These are phyloP conservation scores for Anguilla rostrata DNA, from an alignment of 2,113 vertebrate genomes.

Conservation along the genomic window DNA sequence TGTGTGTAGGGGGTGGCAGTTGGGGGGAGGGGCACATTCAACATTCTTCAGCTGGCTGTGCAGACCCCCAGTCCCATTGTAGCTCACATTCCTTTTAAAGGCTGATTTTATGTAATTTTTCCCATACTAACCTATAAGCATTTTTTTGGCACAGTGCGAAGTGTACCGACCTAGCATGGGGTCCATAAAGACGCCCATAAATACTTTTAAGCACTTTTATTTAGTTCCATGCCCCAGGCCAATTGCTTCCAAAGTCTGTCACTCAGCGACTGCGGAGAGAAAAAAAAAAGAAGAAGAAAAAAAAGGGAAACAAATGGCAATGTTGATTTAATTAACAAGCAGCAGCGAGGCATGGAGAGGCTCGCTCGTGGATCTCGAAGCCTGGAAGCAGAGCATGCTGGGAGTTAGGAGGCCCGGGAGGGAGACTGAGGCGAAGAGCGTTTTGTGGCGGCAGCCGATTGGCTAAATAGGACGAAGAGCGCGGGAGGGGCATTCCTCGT, in stretches of 20 bases:
- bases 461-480: conserved; percentile 19
- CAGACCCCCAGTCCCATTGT: conserved; percentile 12
- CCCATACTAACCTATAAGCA: conserved; percentile 51
- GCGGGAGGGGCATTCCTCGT: background rate
- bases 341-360: conserved; percentile 27
- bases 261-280: conserved; percentile 47
- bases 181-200: conserved; percentile 69
- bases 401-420: conserved; percentile 61
- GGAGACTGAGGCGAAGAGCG: conserved; percentile 73
- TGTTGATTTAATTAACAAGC: conserved; percentile 67
- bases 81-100: conserved; percentile 4
- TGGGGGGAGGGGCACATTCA: background rate
- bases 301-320: conserved; percentile 48
- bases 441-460: conserved; percentile 51
- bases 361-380: conserved; percentile 48
- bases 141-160: conserved; percentile 60
- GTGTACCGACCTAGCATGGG: conserved; percentile 59
- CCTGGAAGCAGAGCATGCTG: conserved; percentile 40
- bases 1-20: conserved; percentile 28
- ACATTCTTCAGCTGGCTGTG: conserved; percentile 14
- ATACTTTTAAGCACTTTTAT: conserved; percentile 70
- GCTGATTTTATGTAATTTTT: conserved; percentile 50
- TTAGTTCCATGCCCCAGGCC: conserved; percentile 70
- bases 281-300: too few species aligned
- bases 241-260: conserved; percentile 60